Conservation (phyloP, 2,888 invertebrate genomes). For the Caenorhabditis doughertyi region DNA sequence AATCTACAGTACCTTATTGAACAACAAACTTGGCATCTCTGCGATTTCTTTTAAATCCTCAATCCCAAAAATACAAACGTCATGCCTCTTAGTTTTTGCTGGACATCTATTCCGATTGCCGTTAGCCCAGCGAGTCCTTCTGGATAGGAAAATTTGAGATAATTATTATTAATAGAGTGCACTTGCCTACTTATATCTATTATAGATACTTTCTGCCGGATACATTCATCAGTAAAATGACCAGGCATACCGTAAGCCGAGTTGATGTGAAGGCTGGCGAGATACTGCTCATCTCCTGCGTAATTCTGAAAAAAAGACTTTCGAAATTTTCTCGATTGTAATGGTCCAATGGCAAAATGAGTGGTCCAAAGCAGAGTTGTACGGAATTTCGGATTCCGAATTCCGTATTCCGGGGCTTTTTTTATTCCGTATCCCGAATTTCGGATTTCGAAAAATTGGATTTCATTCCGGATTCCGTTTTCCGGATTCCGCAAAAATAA, state of each 20-base stretch:
- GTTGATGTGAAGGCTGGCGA: slow-evolving; percentile 50
- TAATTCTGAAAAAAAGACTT: slow-evolving; percentile 23
- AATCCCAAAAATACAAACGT: slow-evolving; percentile 65
- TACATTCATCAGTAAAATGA: slow-evolving; percentile 62
- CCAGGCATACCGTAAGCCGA: slow-evolving; percentile 64
- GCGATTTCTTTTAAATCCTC: slow-evolving; percentile 59
- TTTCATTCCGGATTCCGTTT: too few relatives aligned
- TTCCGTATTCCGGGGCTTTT: too few relatives aligned
- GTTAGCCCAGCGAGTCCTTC: slow-evolving; percentile 56
- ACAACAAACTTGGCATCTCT: slow-evolving; percentile 57
- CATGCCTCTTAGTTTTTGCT: slow-evolving; percentile 39
- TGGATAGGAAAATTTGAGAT: too few relatives aligned
- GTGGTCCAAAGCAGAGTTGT: too few relatives aligned
- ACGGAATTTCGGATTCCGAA: too few relatives aligned
- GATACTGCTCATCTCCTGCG: slow-evolving; percentile 64
- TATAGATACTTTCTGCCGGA: slow-evolving; percentile 12
- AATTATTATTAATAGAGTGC: too few relatives aligned
- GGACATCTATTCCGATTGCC: slow-evolving; percentile 36
- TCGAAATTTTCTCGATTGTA: too few relatives aligned
- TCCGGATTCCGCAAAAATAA: too few relatives aligned
- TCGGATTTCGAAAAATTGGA: too few relatives aligned
- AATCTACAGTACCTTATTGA: slow-evolving; percentile 61
- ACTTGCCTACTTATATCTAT: not conserved
- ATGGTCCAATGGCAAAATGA: too few relatives aligned
- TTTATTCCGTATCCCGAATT: too few relatives aligned